Base-by-base conservation (phyloP, 2,797 vertebrate genomes). In the Dallia pectoralis region DNA sequence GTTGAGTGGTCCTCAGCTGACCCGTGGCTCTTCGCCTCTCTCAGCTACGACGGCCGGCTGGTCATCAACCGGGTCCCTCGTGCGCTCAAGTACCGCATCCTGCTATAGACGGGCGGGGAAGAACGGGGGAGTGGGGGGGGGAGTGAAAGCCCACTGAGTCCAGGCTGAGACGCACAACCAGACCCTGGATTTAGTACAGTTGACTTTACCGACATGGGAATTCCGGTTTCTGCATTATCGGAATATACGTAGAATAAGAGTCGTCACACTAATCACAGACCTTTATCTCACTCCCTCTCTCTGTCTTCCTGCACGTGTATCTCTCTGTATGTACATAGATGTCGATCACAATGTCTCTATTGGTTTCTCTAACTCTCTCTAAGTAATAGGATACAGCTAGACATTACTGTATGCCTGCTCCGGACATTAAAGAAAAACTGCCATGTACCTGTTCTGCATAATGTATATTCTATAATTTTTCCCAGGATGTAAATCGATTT, bases 1-100 rank as follows among this genome's bases (percentile, higher is more conserved):
- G 97, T 96, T 12, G 97, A 99, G 88, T 99, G 97, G 97, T 98
- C 97, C 2, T 96, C 96, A 0, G 97, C 97, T 0, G 97, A 99
- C 85, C 97, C 97, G 0, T 99, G 97, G 97, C 94, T 99, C 1
- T 99, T 99, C 27, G 97, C 97, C 29, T 99, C 97, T 5, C 93
- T 99, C 85, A 99, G 97, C 83, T 99, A 98, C 9, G 97, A 99
- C 4, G 97, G 97, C 63, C 93, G 97, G 71, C 95, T 99, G 25
- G 97, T 99, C 82, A 97, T 99, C 92, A 99, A 98, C 92, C 89
- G 96, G 81, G 97, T 99, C 51, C 97, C 97, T 0, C 91, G 97
- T 29, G 94, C 95, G 18, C 96, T 99, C 75, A 99, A 99, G 79
- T 99, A 99, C 86, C 94, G 95, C 80, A 99, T 99, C 81, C 88